A percentile compares a stretch with the other conserved stretches of the same genome.
Conservation (phyloP, 2,797 vertebrate genomes). For the Monodelphis domestica region DNA sequence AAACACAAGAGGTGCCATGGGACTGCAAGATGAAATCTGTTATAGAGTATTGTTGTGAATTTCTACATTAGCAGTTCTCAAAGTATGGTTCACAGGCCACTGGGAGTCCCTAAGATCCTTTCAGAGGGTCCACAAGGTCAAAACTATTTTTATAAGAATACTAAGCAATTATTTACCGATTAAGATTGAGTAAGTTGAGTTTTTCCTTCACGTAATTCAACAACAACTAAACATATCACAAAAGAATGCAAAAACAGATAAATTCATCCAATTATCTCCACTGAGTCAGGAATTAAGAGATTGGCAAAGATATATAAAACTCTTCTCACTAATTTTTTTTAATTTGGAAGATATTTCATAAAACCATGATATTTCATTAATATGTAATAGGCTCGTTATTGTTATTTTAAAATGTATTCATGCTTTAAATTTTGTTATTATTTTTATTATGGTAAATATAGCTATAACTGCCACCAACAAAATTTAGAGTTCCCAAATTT, state of each 20-base stretch:
- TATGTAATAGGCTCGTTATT: background rate
- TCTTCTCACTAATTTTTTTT: background rate
- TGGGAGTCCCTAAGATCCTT: background rate
- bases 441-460: background rate
- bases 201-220: background rate
- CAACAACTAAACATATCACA: background rate
- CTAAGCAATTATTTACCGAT: background rate
- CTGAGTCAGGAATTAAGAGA: background rate
- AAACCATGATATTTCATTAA: background rate
- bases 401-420: background rate
- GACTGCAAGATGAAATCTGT: background rate
- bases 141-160: background rate
- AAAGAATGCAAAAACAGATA: background rate
- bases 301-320: background rate
- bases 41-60: background rate
- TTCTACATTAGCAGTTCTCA: background rate
- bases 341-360: background rate
- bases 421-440: background rate
- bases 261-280: background rate
- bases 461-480: background rate
- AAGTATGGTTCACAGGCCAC: background rate
- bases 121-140: background rate
- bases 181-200: background rate
- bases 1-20: background rate
- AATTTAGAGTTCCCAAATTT: background rate